Percentiles rank a stretch among this genome's conserved stretches.
Conservation (phyloP, 2,888 invertebrate species). For the Erebia palarica region DNA sequence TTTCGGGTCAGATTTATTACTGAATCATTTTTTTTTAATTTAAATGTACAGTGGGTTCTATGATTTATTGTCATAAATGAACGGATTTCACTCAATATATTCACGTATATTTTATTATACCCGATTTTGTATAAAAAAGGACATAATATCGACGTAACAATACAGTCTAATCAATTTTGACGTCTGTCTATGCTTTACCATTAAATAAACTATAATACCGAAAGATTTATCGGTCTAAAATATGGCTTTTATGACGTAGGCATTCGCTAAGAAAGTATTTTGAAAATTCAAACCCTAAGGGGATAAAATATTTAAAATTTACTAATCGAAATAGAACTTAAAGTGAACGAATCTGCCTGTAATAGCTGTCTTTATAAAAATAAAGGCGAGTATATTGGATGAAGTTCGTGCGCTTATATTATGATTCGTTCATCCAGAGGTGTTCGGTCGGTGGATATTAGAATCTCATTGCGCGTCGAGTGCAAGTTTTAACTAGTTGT, state of each 20-base stretch:
- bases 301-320: too few species aligned
- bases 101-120: background rate
- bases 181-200: too few species aligned
- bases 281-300: too few species aligned
- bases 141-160: too few species aligned
- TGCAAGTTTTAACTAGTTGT: slow-evolving; percentile 6
- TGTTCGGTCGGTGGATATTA: slow-evolving; percentile 2
- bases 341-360: background rate
- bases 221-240: too few species aligned
- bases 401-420: background rate
- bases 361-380: rapidly evolving
- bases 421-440: background rate
- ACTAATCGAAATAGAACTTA: too few species aligned
- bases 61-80: background rate
- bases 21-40: background rate
- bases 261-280: too few species aligned
- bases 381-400: background rate
- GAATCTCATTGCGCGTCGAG: slow-evolving; percentile 6
- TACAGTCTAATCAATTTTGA: too few species aligned
- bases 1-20: background rate
- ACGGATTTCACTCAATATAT: slow-evolving; percentile 1
- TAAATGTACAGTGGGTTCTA: slow-evolving; percentile 2
- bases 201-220: too few species aligned
- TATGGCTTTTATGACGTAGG: too few species aligned
- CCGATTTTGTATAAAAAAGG: background rate